phyloP scores from a whole-genome alignment of 2,888 invertebrate genomes.

The Mantis religiosa region DNA sequence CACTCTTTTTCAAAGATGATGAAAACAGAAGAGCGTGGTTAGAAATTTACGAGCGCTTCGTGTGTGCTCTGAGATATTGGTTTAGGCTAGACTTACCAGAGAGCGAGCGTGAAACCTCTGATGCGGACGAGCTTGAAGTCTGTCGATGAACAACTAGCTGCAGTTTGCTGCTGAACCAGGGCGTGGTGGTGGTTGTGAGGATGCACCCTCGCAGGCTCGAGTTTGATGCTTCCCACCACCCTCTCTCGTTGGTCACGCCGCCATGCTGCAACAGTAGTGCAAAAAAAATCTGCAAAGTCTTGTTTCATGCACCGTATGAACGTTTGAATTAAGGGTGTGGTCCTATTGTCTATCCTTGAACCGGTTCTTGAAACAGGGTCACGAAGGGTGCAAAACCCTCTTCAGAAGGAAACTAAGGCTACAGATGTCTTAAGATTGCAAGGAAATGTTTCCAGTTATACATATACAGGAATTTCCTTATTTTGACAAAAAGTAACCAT shows the following conservation, averaged over 20 bases:
- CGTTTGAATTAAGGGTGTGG: conserved; percentile 3
- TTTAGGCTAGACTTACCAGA: background rate
- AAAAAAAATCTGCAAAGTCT: conserved; percentile 14
- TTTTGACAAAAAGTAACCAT: background rate
- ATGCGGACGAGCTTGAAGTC: background rate
- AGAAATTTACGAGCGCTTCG: background rate
- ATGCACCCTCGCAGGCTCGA: background rate
- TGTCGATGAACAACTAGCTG: background rate
- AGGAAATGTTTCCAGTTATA: background rate
- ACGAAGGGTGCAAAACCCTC: background rate
- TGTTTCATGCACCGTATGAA: background rate
- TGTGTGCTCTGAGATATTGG: background rate
- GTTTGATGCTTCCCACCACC: background rate
- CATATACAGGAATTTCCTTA: background rate
- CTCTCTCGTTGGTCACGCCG: background rate
- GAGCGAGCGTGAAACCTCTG: background rate
- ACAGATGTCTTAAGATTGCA: background rate
- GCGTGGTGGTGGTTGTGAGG: background rate
- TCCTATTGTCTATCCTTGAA: background rate
- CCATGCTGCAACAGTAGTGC: background rate
- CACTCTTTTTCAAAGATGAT: background rate
- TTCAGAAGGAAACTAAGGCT: background rate
- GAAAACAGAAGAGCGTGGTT: background rate
- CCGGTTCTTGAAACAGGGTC: background rate
- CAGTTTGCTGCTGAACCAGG: background rate